Conservation (phyloP, 2,888 invertebrate species). For the Latrodectus elegans region DNA sequence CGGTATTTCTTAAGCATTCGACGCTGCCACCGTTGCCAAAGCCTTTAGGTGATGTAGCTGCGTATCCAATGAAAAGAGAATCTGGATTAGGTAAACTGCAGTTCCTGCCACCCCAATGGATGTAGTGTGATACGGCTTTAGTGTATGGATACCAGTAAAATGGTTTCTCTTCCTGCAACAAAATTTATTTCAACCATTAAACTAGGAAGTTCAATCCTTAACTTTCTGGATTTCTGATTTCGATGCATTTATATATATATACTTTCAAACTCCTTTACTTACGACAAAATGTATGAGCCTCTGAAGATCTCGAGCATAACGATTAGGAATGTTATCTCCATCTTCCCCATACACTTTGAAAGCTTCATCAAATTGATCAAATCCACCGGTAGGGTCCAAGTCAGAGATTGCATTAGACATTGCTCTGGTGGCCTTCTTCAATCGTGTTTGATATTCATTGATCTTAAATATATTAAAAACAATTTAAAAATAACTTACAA, state of each 20-base stretch:
- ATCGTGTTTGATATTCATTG: not conserved
- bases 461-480: slow-evolving; percentile 10
- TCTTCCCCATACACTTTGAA: slow-evolving; percentile 30
- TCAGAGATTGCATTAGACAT: slow-evolving; percentile 20
- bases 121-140: slow-evolving; percentile 22
- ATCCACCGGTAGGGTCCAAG: slow-evolving; percentile 10
- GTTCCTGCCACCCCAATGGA: slow-evolving; percentile 33
- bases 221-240: too few species aligned
- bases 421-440: not conserved
- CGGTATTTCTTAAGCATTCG: not conserved
- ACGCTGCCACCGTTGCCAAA: slow-evolving; percentile 38
- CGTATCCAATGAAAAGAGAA: slow-evolving; percentile 20
- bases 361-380: slow-evolving; percentile 50
- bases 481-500: too few species aligned
- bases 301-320: slow-evolving; percentile 15
- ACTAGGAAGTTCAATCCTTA: too few species aligned
- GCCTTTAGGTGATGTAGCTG: not conserved
- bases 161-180: slow-evolving; percentile 1
- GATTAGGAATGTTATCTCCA: slow-evolving; percentile 31
- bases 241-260: not conserved
- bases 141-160: slow-evolving; percentile 40
- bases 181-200: not conserved
- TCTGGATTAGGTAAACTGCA: slow-evolving; percentile 26
- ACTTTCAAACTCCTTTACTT: not conserved
- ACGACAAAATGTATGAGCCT: slow-evolving; percentile 13